A percentile compares a stretch with the other conserved stretches of the same genome.
Conservation (phyloP, 1,140 invertebrate species). For the Hyles vespertilio region DNA sequence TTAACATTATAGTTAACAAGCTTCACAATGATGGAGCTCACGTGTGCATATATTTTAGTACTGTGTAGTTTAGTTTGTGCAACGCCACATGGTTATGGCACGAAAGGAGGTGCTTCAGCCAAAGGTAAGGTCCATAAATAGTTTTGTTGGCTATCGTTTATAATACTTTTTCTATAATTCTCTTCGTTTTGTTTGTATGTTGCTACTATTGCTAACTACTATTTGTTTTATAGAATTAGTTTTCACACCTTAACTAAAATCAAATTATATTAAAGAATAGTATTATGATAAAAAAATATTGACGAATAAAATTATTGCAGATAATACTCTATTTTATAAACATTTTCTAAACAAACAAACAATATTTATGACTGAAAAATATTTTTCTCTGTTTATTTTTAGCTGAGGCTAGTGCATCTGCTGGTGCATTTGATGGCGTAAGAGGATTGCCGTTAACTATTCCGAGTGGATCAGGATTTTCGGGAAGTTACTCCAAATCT, state of each 20-base stretch:
- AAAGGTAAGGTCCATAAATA: slow-evolving; percentile 32
- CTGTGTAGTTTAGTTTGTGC: slow-evolving; percentile 40
- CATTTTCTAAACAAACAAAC: too few species aligned
- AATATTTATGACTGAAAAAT: too few species aligned
- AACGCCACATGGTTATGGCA: slow-evolving; percentile 57
- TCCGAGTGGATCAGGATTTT: slow-evolving; percentile 40
- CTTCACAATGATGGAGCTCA: slow-evolving; percentile 61
- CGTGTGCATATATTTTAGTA: slow-evolving; percentile 41
- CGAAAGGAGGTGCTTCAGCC: slow-evolving; percentile 46
- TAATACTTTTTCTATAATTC: background rate
- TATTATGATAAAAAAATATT: background rate
- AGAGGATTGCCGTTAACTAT: slow-evolving; percentile 31
- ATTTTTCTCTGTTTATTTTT: slow-evolving; percentile 28
- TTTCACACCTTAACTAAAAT: too few species aligned
- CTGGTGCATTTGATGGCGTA: slow-evolving; percentile 35
- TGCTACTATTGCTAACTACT: too few species aligned
- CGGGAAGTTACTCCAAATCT: slow-evolving; percentile 56
- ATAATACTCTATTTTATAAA: too few species aligned
- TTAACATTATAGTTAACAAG: slow-evolving; percentile 56
- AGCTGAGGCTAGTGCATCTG: slow-evolving; percentile 46
- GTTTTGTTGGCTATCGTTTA: slow-evolving; percentile 8
- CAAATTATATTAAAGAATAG: too few species aligned
- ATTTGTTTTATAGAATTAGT: too few species aligned
- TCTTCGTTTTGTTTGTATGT: too few species aligned
- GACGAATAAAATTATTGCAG: background rate